Evolutionary conservation across 2,797 vertebrate species (phyloP).

Genomic region (Sebastes taczanowskii): DNA sequence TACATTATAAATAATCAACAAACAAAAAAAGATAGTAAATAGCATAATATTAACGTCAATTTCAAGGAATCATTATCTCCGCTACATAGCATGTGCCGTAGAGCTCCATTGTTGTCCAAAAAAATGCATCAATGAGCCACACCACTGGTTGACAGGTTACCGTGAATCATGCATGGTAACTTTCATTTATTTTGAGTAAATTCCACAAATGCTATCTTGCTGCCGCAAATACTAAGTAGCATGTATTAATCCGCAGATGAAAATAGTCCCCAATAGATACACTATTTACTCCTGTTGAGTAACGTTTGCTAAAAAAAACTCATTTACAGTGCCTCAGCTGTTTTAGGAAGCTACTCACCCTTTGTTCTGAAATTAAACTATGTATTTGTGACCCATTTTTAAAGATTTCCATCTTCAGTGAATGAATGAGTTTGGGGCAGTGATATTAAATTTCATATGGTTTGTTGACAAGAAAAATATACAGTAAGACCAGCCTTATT

Average conservation of each 20-base stretch:
- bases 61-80: not conserved
- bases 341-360: not conserved
- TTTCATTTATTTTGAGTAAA: not conserved
- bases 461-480: not conserved
- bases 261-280: not conserved
- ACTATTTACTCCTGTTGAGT: not conserved
- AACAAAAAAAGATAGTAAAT: not conserved
- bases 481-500: not conserved
- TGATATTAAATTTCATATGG: not conserved
- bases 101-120: not conserved
- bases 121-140: not conserved
- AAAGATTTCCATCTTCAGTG: not conserved
- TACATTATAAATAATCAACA: not conserved
- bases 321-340: too few species aligned
- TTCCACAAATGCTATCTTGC: not conserved
- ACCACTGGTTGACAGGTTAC: not conserved
- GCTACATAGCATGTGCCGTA: not conserved
- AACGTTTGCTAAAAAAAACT: not conserved
- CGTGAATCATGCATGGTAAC: accelerated
- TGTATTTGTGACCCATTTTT: not conserved
- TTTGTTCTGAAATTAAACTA: not conserved
- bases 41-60: not conserved
- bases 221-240: not conserved
- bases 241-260: not conserved
- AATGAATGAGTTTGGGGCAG: not conserved